Evolutionary conservation across 2,113 vertebrate species (phyloP).

Genomic region (Formicarius rufipectus): DNA sequence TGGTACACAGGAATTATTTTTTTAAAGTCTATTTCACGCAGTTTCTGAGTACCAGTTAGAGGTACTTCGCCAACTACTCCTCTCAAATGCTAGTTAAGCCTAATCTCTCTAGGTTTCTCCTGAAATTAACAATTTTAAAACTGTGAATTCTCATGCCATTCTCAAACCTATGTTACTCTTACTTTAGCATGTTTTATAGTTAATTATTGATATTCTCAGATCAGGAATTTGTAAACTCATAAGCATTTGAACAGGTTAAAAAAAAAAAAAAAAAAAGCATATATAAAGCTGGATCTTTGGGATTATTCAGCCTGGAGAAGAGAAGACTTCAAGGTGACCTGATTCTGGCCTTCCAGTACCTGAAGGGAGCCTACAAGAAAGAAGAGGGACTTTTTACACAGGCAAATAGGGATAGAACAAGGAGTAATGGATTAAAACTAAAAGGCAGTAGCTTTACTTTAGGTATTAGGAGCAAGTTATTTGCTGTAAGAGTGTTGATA

Average conservation of each 20-base stretch:
- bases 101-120: background rate
- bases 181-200: background rate
- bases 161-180: background rate
- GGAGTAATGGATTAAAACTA: background rate
- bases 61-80: background rate
- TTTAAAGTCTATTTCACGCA: background rate
- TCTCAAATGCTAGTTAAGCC: background rate
- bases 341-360: background rate
- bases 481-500: background rate
- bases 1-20: background rate
- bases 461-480: background rate
- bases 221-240: background rate
- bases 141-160: background rate
- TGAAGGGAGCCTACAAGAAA: background rate
- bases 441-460: background rate
- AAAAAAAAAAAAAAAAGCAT: background rate
- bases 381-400: background rate
- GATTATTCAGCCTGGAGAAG: background rate
- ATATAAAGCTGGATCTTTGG: background rate
- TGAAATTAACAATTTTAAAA: background rate
- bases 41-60: background rate
- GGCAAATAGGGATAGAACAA: background rate
- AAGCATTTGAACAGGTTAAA: background rate
- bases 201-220: background rate
- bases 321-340: accelerated